phyloP scores from a whole-genome alignment of 2,797 vertebrate species.

The Enteromius paludinosus region DNA sequence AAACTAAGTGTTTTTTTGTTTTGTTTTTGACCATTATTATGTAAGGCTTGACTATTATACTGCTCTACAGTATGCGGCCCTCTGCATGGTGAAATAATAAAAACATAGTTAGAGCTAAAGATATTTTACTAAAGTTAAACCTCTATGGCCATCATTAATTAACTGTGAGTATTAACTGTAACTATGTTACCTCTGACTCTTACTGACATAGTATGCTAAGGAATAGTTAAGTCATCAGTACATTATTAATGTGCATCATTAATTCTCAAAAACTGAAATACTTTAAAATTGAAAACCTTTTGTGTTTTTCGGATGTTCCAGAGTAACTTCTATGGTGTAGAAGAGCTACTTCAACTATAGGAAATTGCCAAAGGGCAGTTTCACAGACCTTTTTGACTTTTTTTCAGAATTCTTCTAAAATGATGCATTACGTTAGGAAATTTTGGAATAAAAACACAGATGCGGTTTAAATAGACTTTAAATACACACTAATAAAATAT shows the following conservation, averaged over 20 bases:
- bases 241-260: background rate
- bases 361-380: background rate
- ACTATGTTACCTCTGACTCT: background rate
- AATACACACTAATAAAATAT: background rate
- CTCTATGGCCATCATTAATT: background rate
- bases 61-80: conserved; percentile 28
- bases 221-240: background rate
- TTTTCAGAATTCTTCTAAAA: background rate
- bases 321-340: background rate
- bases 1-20: conserved; percentile 54
- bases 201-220: background rate
- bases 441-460: background rate
- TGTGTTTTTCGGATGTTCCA: background rate
- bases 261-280: background rate
- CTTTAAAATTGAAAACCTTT: too few relatives aligned
- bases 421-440: background rate
- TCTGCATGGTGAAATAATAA: conserved; percentile 49
- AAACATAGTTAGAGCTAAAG: conserved; percentile 34
- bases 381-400: background rate
- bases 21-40: conserved; percentile 47
- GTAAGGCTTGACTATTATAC: conserved; percentile 57
- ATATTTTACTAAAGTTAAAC: background rate
- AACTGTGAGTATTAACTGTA: background rate
- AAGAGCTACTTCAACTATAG: background rate
- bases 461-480: background rate